Base-by-base conservation (phyloP, 2,797 vertebrate genomes). In the Nannoperca australis region DNA sequence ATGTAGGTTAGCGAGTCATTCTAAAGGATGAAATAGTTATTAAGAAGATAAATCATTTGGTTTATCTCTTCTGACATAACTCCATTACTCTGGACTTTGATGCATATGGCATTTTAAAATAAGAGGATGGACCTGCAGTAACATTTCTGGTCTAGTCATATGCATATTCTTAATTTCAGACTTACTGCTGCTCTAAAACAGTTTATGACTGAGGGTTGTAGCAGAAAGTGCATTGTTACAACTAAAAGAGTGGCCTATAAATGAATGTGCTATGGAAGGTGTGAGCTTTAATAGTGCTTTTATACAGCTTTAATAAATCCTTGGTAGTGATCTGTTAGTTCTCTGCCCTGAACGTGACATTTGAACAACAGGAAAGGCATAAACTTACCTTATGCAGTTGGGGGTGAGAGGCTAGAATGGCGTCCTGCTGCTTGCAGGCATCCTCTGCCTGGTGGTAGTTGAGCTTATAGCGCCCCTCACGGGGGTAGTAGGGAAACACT, bases 401-500 rank as follows among this genome's bases (percentile, higher is more conserved):
- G 5, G 96, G 94, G 5, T 98, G 97, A 0, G 98, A 98, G 1
- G 98, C 97, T 93, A 99, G 90, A 78, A 98, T 98, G 54, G 96
- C 97, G 0, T 98, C 98, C 92, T 98, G 97, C 78, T 95, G 93
- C 50, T 92, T 93, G 77, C 98, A 99, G 0, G 96, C 95, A 0
- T 94, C 94, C 88, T 97, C 96, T 0, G 97, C 98, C 79, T 98
- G 95, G 8, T 91, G 93, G 93, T 97, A 98, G 76, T 97, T 98
- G 47, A 99, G 93, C 18, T 95, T 96, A 93, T 99, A 98, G 83
- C 97, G 97, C 3, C 98, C 97, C 68, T 96, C 86, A 3, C 94
- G 95, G 0, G 97, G 96, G 83, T 97, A 97, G 88, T 99, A 98
- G 5, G 98, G 98, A 76, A 99, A 99, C 66, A 99, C 97, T 73